phyloP scores from a whole-genome alignment of 2,888 invertebrate species.

The Argynnis bischoffii region DNA sequence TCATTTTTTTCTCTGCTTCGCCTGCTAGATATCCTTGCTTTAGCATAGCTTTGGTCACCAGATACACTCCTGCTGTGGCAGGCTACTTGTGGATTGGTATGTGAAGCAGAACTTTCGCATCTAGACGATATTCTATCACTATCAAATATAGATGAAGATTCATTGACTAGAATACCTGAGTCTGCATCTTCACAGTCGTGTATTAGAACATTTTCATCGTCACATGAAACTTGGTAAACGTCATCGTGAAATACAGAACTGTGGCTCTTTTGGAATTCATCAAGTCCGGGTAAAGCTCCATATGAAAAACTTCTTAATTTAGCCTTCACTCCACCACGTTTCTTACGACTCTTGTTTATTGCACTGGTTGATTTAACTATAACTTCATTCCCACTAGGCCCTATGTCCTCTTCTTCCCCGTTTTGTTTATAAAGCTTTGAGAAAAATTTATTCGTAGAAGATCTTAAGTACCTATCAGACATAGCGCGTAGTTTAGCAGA shows the following conservation, averaged over 20 bases:
- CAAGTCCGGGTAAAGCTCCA: conserved; percentile 87
- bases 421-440: conserved; percentile 85
- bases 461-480: conserved; percentile 87
- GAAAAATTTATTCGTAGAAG: conserved; percentile 86
- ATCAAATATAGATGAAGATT: conserved; percentile 85
- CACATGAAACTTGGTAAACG: conserved; percentile 73
- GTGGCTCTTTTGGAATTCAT: conserved; percentile 84
- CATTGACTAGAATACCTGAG: conserved; percentile 88
- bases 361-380: conserved; percentile 59
- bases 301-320: conserved; percentile 88
- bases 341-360: conserved; percentile 65
- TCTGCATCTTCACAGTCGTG: conserved; percentile 87
- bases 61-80: conserved; percentile 77
- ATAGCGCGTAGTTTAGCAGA: conserved; percentile 87
- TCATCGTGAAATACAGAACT: conserved; percentile 85
- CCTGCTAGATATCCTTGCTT: conserved; percentile 66
- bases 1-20: conserved; percentile 69
- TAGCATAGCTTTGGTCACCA: conserved; percentile 72
- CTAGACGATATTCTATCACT: conserved; percentile 79
- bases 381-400: conserved; percentile 56
- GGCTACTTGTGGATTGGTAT: conserved; percentile 62
- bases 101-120: conserved; percentile 79
- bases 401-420: conserved; percentile 60
- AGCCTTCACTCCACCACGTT: conserved; percentile 72
- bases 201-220: conserved; percentile 80